Conservation (phyloP, 2,113 vertebrate species). For the Lepus europaeus region DNA sequence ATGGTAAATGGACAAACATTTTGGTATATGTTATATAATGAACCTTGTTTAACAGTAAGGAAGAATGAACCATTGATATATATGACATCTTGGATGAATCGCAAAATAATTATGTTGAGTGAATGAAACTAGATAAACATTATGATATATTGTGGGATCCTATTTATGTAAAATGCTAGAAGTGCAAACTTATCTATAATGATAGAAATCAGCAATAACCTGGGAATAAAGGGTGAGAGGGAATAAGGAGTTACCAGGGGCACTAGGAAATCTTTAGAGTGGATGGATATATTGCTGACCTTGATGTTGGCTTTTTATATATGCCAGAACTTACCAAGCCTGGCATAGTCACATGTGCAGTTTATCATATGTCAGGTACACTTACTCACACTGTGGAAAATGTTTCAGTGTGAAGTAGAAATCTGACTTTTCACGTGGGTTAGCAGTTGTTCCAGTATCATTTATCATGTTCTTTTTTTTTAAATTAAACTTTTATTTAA, state of each 20-base stretch:
- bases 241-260: neutral
- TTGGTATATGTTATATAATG: neutral
- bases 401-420: neutral
- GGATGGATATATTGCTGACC: neutral
- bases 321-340: neutral
- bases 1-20: neutral
- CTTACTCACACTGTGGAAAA: neutral
- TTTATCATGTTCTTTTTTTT: neutral
- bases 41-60: neutral
- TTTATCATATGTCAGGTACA: neutral
- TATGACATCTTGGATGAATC: neutral
- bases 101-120: neutral
- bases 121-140: constrained; percentile 4
- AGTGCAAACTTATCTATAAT: neutral
- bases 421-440: neutral
- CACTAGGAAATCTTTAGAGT: neutral
- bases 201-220: neutral
- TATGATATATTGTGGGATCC: neutral
- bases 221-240: neutral
- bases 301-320: neutral
- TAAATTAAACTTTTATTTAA: too few relatives aligned
- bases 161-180: neutral
- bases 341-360: neutral
- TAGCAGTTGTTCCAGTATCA: neutral
- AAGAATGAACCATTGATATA: neutral